Base-by-base conservation (phyloP, 2,113 vertebrate genomes). In the Hippocampus zosterae region DNA sequence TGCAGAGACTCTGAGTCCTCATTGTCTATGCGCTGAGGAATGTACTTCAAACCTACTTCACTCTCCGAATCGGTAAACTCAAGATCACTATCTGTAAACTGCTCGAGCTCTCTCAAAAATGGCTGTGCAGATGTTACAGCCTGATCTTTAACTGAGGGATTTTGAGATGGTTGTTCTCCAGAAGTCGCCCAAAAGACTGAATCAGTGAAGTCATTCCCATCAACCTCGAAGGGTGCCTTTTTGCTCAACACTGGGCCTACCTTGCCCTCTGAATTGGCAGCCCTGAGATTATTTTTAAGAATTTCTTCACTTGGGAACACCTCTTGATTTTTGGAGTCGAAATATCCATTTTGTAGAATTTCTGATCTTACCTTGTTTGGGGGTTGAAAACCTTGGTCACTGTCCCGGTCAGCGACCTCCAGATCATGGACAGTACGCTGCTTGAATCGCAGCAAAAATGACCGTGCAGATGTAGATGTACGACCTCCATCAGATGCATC, bases 71-170 rank as follows among this genome's bases (percentile, higher is more conserved):
- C 52, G 23, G 8, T 6, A 3, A 57, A 5, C 25, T 57, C 23
- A 13, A 15, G 25, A 27, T 57, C 25, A 13, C 25, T 27, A 27
- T 6, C 25, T 11, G 52, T 55, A n/a, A 55, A 23, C 21, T 92
- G 90, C 46, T 93, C 89, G 63, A 91, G 83, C 4, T 87, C 88
- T n/a, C 92, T 71, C 13, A 1, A 13, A 0, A 42, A 68, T 69
- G 23, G 16, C 21, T 71, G 64, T 57, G 68, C 71, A 57, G 41
- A 55, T n/a, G 44, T 60, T 12, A 23, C 1, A 55, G 3, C 8
- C 0, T 46, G 67, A 42, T 59, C 18, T 62, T 81, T 73, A 72
- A 23, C 19, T 29, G 69, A 74, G 13, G 48, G 44, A 41, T 82
- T 65, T n/a, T 29, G 25, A 5, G 37, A 57, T 1, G 18, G 66